Base-by-base conservation (phyloP, 2,888 invertebrate species). In the Osmoderma eremita region DNA sequence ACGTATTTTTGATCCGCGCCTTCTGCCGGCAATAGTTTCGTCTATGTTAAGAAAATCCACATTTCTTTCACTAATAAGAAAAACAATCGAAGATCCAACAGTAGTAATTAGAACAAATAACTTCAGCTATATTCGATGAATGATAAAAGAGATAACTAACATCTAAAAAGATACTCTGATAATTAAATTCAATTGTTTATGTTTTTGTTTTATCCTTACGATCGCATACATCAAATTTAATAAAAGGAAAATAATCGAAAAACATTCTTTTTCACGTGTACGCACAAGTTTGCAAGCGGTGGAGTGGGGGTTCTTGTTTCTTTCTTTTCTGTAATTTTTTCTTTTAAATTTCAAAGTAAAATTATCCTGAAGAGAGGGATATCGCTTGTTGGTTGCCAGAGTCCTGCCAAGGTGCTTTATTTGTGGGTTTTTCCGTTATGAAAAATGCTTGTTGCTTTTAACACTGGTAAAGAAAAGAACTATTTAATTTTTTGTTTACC, bases 361-460 rank as follows among this genome's bases (percentile, higher is more conserved):
- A 45, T 17, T 5, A 24, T 2, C 17, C 45, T 6, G 15, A 24
- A 56, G 13, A 41, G n/a, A 42, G 45, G 24, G 24, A 61, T 45
- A 61, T 48, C 30, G 58, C 45, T 61, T 61, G 30, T 61, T 30
- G 58, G 41, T 56, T 56, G 56, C 56, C 56, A 56, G 45, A 61
- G 45, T 61, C 45, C 58, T 61, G 58, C 45, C 58, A 24, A 45
- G 45, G 58, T 61, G 58, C 58, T 61, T 61, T 61, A 30, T 45
- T 30, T 61, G 58, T 61, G 58, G 45, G 58, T 58, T 42, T 42
- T 58, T 42, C 58, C 24, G 58, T 45, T 61, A 61, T 61, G 58
- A 61, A 61, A 61, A 61, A 61, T 61, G 58, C 58, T 61, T 61
- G 41, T 61, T 45, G 58, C 48, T 48, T 61, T 56, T 48, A 61